These are phyloP conservation scores for Silurus meridionalis DNA, from an alignment of 2,113 vertebrate species.

Conservation along the genomic window DNA sequence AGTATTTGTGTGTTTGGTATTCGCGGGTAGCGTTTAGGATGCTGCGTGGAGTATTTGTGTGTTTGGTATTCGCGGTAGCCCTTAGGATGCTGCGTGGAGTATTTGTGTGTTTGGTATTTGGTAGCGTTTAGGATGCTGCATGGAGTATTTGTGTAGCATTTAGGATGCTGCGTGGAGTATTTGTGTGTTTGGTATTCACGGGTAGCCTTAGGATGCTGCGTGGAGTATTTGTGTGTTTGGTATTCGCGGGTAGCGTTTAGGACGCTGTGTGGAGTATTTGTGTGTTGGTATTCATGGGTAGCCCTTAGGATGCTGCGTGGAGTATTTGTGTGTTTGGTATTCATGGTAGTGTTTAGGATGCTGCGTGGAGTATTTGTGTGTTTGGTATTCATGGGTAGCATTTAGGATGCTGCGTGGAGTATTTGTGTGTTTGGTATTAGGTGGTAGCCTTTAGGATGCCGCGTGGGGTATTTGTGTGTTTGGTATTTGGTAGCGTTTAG, in stretches of 20 bases:
- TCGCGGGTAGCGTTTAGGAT: not conserved
- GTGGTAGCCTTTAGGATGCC: not conserved
- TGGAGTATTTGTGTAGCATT: not conserved
- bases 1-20: not conserved
- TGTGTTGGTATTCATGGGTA: no score
- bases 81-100: no score
- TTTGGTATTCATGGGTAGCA: not conserved
- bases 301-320: not conserved
- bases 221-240: no score
- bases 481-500: no score
- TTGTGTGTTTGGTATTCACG: not conserved
- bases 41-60: not conserved
- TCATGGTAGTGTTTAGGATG: not conserved
- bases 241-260: no score
- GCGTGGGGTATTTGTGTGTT: not conserved
- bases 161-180: no score
- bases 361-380: no score
- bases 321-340: not conserved
- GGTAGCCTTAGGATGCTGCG: no score
- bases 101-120: not conserved
- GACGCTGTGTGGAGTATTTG: no score
- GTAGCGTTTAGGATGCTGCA: not conserved
- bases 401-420: not conserved
- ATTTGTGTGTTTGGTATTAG: not conserved
- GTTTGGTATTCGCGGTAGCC: no score